Conservation (phyloP, 1,140 invertebrate species). For the Sminthurides bifidus region DNA sequence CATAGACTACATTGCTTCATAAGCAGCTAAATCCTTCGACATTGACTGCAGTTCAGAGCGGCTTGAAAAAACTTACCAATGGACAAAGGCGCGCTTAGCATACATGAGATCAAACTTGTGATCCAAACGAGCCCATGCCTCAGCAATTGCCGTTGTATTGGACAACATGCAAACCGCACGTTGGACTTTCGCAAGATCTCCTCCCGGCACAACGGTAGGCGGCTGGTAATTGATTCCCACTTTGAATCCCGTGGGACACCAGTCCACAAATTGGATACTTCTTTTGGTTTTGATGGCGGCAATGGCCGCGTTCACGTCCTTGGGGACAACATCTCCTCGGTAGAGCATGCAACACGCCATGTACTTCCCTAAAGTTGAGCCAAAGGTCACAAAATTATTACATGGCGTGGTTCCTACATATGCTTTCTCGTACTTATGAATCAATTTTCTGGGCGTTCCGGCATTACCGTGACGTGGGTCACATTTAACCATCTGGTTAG, state of each 20-base stretch:
- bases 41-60: too few relatives aligned
- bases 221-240: too few relatives aligned
- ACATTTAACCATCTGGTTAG: slow-evolving; percentile 58
- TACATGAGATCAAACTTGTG: slow-evolving; percentile 49
- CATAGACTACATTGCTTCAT: too few relatives aligned
- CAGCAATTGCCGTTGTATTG: slow-evolving; percentile 62
- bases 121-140: slow-evolving; percentile 47
- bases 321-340: too few relatives aligned
- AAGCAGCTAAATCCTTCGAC: too few relatives aligned
- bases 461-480: slow-evolving; percentile 46
- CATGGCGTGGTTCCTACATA: too few relatives aligned
- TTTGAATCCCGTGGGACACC: slow-evolving; percentile 63
- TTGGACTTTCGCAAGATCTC: slow-evolving; percentile 51
- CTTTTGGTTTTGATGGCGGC: slow-evolving; percentile 71
- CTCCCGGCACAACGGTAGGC: slow-evolving; percentile 57
- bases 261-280: slow-evolving; percentile 68
- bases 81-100: too few relatives aligned
- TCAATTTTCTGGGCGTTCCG: too few relatives aligned
- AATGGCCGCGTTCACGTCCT: slow-evolving; percentile 77
- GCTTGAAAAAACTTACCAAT: too few relatives aligned
- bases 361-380: too few relatives aligned
- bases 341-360: slow-evolving; percentile 80
- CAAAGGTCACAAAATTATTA: too few relatives aligned
- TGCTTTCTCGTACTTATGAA: too few relatives aligned
- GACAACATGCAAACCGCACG: slow-evolving; percentile 63